phyloP scores from a whole-genome alignment of 2,888 invertebrate genomes.

The Patella pellucida region DNA sequence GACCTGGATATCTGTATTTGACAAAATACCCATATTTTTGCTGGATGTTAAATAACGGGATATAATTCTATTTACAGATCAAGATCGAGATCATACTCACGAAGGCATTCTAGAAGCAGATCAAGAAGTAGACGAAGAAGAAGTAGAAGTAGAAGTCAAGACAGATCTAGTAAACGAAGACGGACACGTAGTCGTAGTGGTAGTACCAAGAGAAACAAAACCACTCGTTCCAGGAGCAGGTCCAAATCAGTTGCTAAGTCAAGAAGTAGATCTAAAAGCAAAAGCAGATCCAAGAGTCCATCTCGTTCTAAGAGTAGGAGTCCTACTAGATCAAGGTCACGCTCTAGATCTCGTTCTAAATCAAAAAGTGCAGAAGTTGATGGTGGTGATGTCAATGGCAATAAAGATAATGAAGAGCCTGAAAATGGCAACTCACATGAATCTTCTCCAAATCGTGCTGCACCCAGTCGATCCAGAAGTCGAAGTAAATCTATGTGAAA shows the following conservation, averaged over 20 bases:
- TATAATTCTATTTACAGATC: not conserved
- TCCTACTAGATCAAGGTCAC: not conserved
- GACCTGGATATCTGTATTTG: no score
- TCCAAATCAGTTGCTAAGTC: constrained; percentile 22
- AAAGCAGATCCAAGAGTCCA: constrained; percentile 13
- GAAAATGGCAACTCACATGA: constrained; percentile 16
- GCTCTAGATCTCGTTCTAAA: not conserved
- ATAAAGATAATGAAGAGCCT: constrained; percentile 20
- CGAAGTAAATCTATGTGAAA: constrained; percentile 13
- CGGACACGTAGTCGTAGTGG: constrained; percentile 22
- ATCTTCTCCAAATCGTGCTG: constrained; percentile 17
- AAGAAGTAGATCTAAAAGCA: constrained; percentile 26
- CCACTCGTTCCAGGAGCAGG: constrained; percentile 14
- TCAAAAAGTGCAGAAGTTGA: constrained; percentile 8
- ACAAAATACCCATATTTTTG: no score
- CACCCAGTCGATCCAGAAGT: constrained; percentile 27
- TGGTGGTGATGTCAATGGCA: constrained; percentile 14
- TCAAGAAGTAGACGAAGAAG: constrained; percentile 30
- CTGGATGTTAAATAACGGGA: no score
- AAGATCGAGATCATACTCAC: not conserved
- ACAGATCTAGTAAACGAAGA: constrained; percentile 26
- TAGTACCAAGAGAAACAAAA: constrained; percentile 14
- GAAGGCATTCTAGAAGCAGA: constrained; percentile 22
- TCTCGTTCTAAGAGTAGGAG: not conserved
- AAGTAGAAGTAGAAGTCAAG: constrained; percentile 26